These are phyloP conservation scores for Cryptosula pallasiana DNA, from an alignment of 2,888 invertebrate species.

Conservation along the genomic window DNA sequence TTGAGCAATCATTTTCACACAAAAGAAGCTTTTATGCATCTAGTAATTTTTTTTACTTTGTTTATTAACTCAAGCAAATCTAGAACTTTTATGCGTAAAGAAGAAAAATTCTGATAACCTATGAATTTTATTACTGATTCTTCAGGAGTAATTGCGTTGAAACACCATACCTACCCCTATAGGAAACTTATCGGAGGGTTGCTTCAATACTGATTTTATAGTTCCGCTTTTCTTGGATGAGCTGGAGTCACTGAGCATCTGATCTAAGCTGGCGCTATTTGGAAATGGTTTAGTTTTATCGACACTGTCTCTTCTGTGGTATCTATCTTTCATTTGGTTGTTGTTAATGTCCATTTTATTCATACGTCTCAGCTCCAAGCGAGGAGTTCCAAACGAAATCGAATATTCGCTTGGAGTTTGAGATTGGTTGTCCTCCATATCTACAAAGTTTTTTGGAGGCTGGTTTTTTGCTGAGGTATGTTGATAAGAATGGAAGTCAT, in stretches of 20 bases:
- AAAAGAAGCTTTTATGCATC: too few species aligned
- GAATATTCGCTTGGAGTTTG: neutral
- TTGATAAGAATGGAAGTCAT: neutral
- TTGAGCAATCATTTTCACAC: too few species aligned
- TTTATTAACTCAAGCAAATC: too few species aligned
- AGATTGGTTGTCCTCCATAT: neutral
- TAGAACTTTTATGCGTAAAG: too few species aligned
- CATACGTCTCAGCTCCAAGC: neutral
- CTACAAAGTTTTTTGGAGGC: neutral
- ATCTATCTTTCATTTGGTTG: neutral
- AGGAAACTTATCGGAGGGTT: neutral
- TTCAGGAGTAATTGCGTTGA: too few species aligned
- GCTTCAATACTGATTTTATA: conserved; percentile 6
- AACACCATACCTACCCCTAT: neutral
- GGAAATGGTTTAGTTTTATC: conserved; percentile 11
- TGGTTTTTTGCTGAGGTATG: neutral
- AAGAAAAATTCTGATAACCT: too few species aligned
- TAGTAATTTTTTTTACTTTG: too few species aligned
- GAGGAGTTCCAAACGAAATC: conserved; percentile 7
- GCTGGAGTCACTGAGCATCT: conserved; percentile 17
- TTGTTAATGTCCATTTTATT: neutral
- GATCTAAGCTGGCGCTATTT: neutral
- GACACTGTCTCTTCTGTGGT: neutral
- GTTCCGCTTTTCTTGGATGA: conserved; percentile 20
- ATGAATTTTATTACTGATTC: too few species aligned